A percentile compares a stretch with the other conserved stretches of the same genome.
These are phyloP conservation scores for Promerops cafer DNA, from an alignment of 2,113 vertebrate genomes.

Conservation along the genomic window DNA sequence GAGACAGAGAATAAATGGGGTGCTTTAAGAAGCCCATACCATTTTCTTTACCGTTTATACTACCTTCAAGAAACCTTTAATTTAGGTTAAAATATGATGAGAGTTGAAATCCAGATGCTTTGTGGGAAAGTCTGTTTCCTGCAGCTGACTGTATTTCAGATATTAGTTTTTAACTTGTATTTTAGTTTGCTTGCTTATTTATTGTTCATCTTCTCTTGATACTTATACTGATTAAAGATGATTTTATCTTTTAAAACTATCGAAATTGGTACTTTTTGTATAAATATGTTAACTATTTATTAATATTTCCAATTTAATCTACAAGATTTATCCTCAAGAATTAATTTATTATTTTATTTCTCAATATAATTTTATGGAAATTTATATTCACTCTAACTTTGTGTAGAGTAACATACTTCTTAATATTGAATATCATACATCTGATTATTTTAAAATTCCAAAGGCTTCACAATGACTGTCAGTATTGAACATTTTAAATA, in stretches of 20 bases:
- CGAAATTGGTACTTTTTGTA: background rate
- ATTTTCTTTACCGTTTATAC: background rate
- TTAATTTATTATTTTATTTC: background rate
- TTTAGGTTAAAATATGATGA: background rate
- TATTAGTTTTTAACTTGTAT: background rate
- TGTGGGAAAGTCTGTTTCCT: background rate
- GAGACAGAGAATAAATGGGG: background rate
- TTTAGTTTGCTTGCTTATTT: background rate
- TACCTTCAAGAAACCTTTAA: background rate
- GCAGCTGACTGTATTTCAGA: background rate
- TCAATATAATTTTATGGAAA: background rate
- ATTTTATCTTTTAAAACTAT: background rate
- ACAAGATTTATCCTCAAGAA: background rate
- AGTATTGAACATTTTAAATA: background rate
- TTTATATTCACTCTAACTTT: background rate
- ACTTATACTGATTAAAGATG: background rate
- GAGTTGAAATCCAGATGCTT: background rate
- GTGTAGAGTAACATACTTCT: background rate
- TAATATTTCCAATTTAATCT: background rate
- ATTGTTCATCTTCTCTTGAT: background rate
- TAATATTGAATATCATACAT: background rate
- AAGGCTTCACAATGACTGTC: background rate
- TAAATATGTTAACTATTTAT: background rate
- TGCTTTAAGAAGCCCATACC: background rate
- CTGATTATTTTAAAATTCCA: background rate